phyloP scores from a whole-genome alignment of 2,888 invertebrate species.

The Dicyrtomina minuta region DNA sequence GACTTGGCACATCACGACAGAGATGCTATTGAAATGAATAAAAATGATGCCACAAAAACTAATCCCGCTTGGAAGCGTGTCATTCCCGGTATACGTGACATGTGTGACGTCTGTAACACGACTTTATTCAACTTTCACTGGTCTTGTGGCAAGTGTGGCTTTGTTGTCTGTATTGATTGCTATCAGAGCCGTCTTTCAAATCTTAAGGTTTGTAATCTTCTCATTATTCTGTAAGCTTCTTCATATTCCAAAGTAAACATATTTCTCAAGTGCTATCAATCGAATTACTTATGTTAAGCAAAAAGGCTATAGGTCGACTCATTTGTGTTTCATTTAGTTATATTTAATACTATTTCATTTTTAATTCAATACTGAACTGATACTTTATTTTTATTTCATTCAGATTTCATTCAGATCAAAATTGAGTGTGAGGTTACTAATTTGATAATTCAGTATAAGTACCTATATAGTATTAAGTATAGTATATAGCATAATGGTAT shows the following conservation, averaged over 20 bases:
- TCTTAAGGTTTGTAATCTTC: slow-evolving; percentile 40
- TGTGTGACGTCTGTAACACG: slow-evolving; percentile 97
- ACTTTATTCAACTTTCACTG: slow-evolving; percentile 95
- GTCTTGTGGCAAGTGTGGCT: slow-evolving; percentile 74
- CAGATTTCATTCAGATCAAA: too few relatives aligned
- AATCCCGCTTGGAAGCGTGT: slow-evolving; percentile 96
- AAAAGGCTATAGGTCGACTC: too few relatives aligned
- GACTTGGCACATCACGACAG: slow-evolving; percentile 88
- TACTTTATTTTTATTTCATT: too few relatives aligned
- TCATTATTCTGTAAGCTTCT: background rate
- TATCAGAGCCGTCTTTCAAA: slow-evolving; percentile 69
- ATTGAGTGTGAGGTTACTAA: too few relatives aligned
- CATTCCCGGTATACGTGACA: slow-evolving; percentile 91
- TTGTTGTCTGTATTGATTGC: slow-evolving; percentile 95
- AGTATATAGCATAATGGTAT: too few relatives aligned
- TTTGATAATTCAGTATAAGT: too few relatives aligned
- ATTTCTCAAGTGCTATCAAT: too few relatives aligned
- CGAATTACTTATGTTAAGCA: too few relatives aligned
- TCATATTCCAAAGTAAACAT: background rate
- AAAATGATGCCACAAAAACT: slow-evolving; percentile 67
- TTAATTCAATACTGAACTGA: too few relatives aligned
- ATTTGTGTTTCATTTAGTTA: too few relatives aligned
- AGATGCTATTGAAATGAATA: slow-evolving; percentile 76
- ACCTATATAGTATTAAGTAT: too few relatives aligned
- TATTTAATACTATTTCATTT: too few relatives aligned